phyloP scores from a whole-genome alignment of 2,888 invertebrate species.

The Hofmannophila pseudospretella region DNA sequence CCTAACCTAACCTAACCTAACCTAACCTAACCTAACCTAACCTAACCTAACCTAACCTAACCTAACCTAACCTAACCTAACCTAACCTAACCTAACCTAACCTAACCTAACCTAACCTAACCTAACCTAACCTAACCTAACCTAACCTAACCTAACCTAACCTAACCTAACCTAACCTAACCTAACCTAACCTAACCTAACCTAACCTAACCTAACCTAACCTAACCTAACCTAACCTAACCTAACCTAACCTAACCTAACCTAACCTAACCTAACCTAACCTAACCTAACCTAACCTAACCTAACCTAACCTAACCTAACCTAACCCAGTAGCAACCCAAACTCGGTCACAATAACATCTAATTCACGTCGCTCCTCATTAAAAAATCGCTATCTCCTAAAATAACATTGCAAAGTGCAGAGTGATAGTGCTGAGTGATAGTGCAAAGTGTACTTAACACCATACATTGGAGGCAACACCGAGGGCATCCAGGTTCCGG shows the following conservation, averaged over 20 bases:
- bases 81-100: conserved; percentile 14
- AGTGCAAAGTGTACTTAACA: too few species aligned
- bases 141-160: conserved; percentile 13
- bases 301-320: conserved; percentile 11
- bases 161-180: conserved; percentile 18
- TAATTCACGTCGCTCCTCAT: too few species aligned
- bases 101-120: conserved; percentile 12
- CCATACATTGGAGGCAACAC: too few species aligned
- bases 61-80: conserved; percentile 11
- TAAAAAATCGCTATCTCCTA: not conserved
- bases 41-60: conserved; percentile 10
- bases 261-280: too few species aligned
- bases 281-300: conserved; percentile 13
- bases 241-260: conserved; percentile 13
- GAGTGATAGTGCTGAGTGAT: too few species aligned
- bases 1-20: conserved; percentile 14
- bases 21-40: conserved; percentile 14
- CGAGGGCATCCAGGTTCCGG: too few species aligned
- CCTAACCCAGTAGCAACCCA: too few species aligned
- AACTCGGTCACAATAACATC: too few species aligned
- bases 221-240: conserved; percentile 21
- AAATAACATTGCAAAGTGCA: too few species aligned
- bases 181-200: conserved; percentile 16
- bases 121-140: conserved; percentile 10
- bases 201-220: conserved; percentile 22